phyloP scores from a whole-genome alignment of 2,113 vertebrate species.

The Porphyrio hochstetteri region DNA sequence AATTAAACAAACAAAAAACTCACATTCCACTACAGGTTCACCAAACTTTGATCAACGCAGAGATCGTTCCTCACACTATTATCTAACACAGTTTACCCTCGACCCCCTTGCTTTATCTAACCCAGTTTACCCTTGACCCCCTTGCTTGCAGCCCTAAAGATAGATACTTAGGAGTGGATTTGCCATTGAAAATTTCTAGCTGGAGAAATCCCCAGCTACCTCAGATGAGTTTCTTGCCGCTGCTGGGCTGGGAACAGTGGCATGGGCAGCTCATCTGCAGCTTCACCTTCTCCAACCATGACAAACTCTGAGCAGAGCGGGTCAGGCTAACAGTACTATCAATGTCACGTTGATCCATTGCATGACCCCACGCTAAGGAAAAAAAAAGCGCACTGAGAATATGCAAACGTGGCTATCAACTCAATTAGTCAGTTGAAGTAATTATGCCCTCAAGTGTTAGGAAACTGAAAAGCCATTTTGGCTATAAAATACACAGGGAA shows the following conservation, averaged over 20 bases:
- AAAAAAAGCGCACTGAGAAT: not conserved
- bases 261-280: not conserved
- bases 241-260: not conserved
- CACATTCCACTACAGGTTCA: not conserved
- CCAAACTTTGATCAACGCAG: not conserved
- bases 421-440: constrained; percentile 16
- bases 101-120: not conserved
- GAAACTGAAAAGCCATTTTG: constrained; percentile 37
- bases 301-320: not conserved
- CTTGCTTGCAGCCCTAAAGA: not conserved
- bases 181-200: not conserved
- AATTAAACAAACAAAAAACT: not conserved
- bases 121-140: not conserved
- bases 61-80: not conserved
- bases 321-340: not conserved
- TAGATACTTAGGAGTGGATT: not conserved
- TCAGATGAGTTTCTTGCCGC: not conserved
- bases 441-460: constrained; percentile 34
- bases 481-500: not conserved
- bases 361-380: not conserved
- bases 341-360: not conserved
- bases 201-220: not conserved
- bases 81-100: not conserved
- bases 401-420: not conserved
- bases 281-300: not conserved